Percentiles rank a stretch among this genome's conserved stretches.
Conservation (phyloP, 2,797 vertebrate genomes). For the Sarcophilus harrisii region DNA sequence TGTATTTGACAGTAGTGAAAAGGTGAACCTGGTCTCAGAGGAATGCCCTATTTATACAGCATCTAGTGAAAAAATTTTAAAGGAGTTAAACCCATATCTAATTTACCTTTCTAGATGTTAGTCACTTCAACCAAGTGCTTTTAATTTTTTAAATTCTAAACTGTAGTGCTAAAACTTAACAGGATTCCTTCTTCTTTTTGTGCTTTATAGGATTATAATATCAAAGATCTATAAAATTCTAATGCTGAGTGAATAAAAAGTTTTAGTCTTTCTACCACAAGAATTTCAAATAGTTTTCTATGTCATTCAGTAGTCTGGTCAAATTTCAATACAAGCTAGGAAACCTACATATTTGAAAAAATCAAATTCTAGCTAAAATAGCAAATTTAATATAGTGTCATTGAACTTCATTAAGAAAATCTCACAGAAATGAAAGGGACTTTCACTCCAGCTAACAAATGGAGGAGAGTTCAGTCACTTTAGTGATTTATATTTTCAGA, state of each 20-base stretch:
- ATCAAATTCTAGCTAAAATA: constrained; percentile 61
- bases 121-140: constrained; percentile 69
- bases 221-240: constrained; percentile 54
- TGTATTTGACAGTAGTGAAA: constrained; percentile 70
- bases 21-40: constrained; percentile 59
- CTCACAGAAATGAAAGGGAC: constrained; percentile 68
- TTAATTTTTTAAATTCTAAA: constrained; percentile 42
- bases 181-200: constrained; percentile 51
- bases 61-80: constrained; percentile 67
- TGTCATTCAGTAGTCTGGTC: constrained; percentile 59
- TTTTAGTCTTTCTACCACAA: constrained; percentile 47
- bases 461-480: constrained; percentile 62
- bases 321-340: constrained; percentile 68
- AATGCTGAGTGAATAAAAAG: constrained; percentile 56
- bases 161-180: constrained; percentile 42
- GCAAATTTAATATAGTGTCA: background rate
- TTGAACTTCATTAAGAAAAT: constrained; percentile 51
- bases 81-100: constrained; percentile 69
- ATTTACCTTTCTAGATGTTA: constrained; percentile 67
- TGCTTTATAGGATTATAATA: constrained; percentile 38
- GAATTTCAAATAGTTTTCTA: constrained; percentile 54
- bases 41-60: constrained; percentile 57
- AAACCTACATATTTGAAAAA: constrained; percentile 66
- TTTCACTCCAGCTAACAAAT: constrained; percentile 66
- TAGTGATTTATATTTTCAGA: constrained; percentile 61